Evolutionary conservation across 2,797 vertebrate species (phyloP).

Genomic region (Peromyscus aztecus): DNA sequence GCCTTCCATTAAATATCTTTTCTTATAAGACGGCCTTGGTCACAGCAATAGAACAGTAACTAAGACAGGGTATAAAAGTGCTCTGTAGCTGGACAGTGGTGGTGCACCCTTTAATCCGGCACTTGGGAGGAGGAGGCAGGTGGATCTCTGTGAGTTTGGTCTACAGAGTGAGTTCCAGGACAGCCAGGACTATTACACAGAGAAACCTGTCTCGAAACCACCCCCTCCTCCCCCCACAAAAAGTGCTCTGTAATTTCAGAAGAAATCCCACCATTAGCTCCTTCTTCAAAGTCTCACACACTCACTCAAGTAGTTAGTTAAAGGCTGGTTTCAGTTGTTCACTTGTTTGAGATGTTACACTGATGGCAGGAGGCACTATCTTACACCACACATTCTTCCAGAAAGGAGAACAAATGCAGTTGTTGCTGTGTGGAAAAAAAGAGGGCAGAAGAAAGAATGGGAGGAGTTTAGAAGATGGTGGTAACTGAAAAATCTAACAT

Average conservation of each 20-base stretch:
- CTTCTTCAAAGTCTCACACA: constrained; percentile 16
- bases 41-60: neutral
- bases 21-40: neutral
- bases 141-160: too few relatives aligned
- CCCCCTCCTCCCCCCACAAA: too few relatives aligned
- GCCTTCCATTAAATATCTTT: neutral
- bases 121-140: too few relatives aligned
- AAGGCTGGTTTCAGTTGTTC: constrained; percentile 11
- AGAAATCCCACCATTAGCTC: neutral
- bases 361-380: neutral
- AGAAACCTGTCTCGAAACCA: too few relatives aligned
- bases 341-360: constrained; percentile 3
- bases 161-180: too few relatives aligned
- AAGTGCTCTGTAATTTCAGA: neutral
- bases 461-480: neutral
- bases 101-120: too few relatives aligned
- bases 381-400: neutral
- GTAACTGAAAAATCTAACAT: neutral
- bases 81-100: too few relatives aligned
- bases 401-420: neutral
- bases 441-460: neutral
- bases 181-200: too few relatives aligned
- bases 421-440: neutral
- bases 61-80: neutral
- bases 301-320: neutral